phyloP scores from a whole-genome alignment of 2,888 invertebrate genomes.

The Spicauda simplicius region DNA sequence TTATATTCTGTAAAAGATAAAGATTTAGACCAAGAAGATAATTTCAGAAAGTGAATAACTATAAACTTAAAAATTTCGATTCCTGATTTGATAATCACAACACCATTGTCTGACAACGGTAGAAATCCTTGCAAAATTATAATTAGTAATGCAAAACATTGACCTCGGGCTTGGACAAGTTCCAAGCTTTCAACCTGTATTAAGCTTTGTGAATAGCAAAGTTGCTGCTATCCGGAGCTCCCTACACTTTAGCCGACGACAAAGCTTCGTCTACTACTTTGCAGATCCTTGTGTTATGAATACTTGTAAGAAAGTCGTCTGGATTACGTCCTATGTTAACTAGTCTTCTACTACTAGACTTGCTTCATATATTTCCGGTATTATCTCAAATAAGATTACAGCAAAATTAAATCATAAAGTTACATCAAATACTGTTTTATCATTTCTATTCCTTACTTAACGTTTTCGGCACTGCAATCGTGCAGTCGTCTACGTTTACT shows the following conservation, averaged over 20 bases:
- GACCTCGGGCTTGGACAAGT: conserved; percentile 29
- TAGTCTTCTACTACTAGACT: too few relatives aligned
- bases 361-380: too few relatives aligned
- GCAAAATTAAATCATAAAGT: too few relatives aligned
- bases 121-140: conserved; percentile 28
- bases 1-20: not conserved
- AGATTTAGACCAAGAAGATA: not conserved
- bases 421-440: too few relatives aligned
- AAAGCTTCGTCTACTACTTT: not conserved
- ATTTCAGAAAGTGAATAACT: not conserved
- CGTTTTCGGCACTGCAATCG: too few relatives aligned
- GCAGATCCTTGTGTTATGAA: too few relatives aligned
- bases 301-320: too few relatives aligned
- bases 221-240: conserved; percentile 3
- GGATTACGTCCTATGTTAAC: too few relatives aligned
- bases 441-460: too few relatives aligned
- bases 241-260: not conserved
- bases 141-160: conserved; percentile 31
- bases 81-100: not conserved
- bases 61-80: not conserved
- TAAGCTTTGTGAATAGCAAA: conserved; percentile 1
- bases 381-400: too few relatives aligned
- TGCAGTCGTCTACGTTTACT: too few relatives aligned
- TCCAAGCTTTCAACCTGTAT: conserved; percentile 11
- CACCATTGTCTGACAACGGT: conserved; percentile 10